These are phyloP conservation scores for Chionodraco myersi DNA, from an alignment of 2,113 vertebrate species.

Conservation along the genomic window DNA sequence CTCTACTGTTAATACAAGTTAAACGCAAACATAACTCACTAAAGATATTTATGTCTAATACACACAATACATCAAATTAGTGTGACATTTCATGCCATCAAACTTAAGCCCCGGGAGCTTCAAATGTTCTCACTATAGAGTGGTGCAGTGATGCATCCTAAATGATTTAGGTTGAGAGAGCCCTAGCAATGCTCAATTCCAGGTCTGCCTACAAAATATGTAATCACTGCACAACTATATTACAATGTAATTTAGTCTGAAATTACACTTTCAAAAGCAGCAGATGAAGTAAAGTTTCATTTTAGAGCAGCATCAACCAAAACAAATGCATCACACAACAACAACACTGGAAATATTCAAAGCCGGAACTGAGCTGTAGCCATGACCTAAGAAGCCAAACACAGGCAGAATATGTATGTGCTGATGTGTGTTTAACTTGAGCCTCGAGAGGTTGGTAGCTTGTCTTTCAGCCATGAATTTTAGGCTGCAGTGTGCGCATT, in stretches of 20 bases:
- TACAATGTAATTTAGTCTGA: neutral
- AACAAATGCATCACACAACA: neutral
- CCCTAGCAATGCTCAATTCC: no score
- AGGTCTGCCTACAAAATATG: no score
- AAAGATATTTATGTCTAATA: no score
- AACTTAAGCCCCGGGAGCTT: neutral
- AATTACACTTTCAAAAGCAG: neutral
- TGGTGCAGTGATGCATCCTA: no score
- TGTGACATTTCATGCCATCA: no score
- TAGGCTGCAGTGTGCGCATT: neutral
- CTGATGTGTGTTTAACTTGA: neutral
- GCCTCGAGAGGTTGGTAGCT: neutral
- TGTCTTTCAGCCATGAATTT: conserved; percentile 1
- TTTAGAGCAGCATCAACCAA: neutral
- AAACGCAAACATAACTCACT: no score
- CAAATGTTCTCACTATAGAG: no score
- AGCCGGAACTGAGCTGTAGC: neutral
- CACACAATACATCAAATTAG: no score
- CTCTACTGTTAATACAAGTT: no score
- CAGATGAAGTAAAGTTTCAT: neutral
- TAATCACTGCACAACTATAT: no score
- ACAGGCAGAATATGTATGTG: neutral
- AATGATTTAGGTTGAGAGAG: no score
- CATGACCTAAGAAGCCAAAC: neutral
- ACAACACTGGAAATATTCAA: neutral